Conservation (phyloP, 2,113 vertebrate species). For the Platycercus adscitus region DNA sequence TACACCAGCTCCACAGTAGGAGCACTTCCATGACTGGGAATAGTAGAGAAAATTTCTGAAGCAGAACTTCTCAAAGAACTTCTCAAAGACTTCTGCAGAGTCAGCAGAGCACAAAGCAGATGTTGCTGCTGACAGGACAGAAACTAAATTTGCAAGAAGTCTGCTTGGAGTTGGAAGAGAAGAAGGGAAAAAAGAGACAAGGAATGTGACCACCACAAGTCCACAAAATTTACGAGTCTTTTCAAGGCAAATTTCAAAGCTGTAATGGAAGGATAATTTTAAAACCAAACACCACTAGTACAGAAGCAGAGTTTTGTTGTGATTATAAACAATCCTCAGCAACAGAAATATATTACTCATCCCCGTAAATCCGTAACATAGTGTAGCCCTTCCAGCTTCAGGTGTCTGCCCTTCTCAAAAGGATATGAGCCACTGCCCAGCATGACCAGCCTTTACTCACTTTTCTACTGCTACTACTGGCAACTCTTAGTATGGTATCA, state of each 20-base stretch:
- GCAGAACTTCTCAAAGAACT: constrained; percentile 20
- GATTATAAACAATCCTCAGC: background rate
- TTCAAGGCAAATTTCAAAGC: background rate
- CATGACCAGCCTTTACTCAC: background rate
- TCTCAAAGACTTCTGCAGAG: background rate
- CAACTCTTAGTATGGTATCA: background rate
- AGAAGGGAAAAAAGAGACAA: background rate
- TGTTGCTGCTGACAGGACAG: background rate
- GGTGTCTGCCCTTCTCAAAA: background rate
- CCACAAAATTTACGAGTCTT: background rate
- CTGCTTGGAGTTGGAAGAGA: background rate
- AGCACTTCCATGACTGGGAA: background rate
- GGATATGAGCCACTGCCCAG: background rate
- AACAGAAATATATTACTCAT: background rate
- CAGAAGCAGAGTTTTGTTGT: background rate
- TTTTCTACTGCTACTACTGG: background rate
- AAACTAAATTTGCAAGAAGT: background rate
- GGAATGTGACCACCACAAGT: background rate
- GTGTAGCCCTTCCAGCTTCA: background rate
- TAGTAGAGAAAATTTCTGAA: background rate
- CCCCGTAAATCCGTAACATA: background rate
- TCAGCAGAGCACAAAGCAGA: constrained; percentile 26
- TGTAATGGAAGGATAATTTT: background rate
- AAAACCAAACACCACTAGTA: background rate
- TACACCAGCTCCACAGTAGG: background rate